These are phyloP conservation scores for Aquatica leii DNA, from an alignment of 2,888 invertebrate genomes.

Conservation along the genomic window DNA sequence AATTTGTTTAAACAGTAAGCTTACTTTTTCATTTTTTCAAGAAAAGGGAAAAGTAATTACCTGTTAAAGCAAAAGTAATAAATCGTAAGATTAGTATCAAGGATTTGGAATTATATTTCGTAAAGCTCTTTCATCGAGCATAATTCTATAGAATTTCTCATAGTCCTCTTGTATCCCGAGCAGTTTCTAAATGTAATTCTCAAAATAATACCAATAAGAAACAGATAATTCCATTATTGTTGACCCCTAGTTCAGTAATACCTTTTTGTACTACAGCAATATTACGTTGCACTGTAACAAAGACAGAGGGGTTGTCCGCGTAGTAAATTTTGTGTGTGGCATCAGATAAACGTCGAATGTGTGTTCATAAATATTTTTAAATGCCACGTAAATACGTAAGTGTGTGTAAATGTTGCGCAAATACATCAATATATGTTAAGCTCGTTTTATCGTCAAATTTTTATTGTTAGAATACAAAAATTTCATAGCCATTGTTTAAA, in stretches of 20 bases:
- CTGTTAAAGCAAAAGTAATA: no score
- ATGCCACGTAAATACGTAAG: conserved; percentile 6
- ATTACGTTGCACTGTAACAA: neutral
- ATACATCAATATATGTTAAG: conserved; percentile 4
- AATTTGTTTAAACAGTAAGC: no score
- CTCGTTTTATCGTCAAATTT: no score
- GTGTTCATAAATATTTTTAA: conserved; percentile 12
- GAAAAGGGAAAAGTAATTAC: no score
- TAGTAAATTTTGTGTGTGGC: conserved; percentile 5
- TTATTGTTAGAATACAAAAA: no score
- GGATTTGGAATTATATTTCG: no score
- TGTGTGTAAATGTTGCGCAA: conserved; percentile 11
- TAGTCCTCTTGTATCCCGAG: no score
- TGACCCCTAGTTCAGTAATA: conserved; percentile 9
- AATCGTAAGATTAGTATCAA: no score
- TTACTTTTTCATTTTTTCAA: no score
- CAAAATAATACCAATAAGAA: neutral
- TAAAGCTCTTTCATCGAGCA: no score
- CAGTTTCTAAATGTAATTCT: neutral
- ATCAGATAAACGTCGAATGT: conserved; percentile 6
- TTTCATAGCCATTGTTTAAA: no score
- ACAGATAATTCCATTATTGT: conserved; percentile 11
- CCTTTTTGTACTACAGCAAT: conserved; percentile 1
- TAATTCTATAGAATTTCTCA: no score
- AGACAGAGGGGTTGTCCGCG: conserved; percentile 2